Base-by-base conservation (phyloP, 2,797 vertebrate genomes). In the Loriculus beryllinus region DNA sequence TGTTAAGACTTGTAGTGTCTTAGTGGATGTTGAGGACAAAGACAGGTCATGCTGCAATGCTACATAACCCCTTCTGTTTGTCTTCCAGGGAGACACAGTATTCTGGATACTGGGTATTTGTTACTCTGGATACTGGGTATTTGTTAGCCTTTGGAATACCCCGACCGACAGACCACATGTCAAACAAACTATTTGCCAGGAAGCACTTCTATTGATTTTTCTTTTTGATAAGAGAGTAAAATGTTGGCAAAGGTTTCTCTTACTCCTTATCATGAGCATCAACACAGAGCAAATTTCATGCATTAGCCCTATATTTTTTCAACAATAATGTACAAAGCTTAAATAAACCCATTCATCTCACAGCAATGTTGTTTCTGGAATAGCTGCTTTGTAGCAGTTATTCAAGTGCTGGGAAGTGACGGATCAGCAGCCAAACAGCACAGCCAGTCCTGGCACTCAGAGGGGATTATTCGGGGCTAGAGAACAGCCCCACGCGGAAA, bases 181-280 rank as follows among this genome's bases (percentile, higher is more conserved):
- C 86, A 95, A 95, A 95, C 60, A 21, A 1, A 2, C 72, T 95
- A 69, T 92, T 95, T 95, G 77, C 86, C 84, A 86, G 94, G 88
- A 95, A 94, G 88, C 59, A 72, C 85, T 91, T 82, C 57, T 74
- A 96, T 96, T 81, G 91, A 95, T 93, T 94, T 91, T 79, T 86
- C 22, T 76, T 86, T 84, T 82, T 87, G 39, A 89, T 96, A 95
- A 94, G 76, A 80, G 69, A 87, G 47, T 71, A 85, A 96, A 96
- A 94, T 76, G 96, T 79, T 94, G 94, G 90, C 91, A 95, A 82
- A 86, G 11, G 42, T 85, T 93, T 86, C 83, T 92, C 82, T 89
- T 68, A 13, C 28, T 80, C 21, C 42, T 91, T 94, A 93, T 91
- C 86, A 56, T 0, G 4, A 89, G 21, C 87, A 95, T 74, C 77